Evolutionary conservation across 2,888 invertebrate species (phyloP).

Genomic region (Ethmia dodecea): DNA sequence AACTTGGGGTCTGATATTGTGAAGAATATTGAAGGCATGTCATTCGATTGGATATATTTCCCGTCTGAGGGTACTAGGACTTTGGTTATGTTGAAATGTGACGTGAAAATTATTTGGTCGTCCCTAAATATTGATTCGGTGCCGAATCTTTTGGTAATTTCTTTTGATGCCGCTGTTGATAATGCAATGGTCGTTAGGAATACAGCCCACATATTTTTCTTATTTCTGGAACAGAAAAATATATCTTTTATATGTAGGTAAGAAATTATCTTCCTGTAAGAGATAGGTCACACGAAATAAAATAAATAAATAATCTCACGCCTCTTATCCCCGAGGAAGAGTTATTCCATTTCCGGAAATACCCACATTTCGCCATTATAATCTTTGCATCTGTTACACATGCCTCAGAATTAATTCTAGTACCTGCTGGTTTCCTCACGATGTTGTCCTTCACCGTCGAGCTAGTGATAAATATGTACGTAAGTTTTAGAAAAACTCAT

Average conservation of each 20-base stretch:
- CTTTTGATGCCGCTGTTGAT: neutral
- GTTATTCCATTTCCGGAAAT: too few species aligned
- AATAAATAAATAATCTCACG: too few species aligned
- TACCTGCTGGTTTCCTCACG: too few species aligned
- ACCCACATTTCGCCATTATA: too few species aligned
- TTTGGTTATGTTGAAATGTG: conserved; percentile 44
- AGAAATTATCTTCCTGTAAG: too few species aligned
- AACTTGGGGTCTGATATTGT: conserved; percentile 40
- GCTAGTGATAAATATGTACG: too few species aligned
- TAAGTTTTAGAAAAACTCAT: too few species aligned
- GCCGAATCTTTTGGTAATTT: neutral
- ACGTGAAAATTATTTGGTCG: conserved; percentile 47
- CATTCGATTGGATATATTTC: conserved; percentile 32
- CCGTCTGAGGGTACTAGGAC: conserved; percentile 45
- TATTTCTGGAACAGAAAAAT: neutral
- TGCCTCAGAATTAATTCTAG: too few species aligned
- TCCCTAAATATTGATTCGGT: conserved; percentile 32
- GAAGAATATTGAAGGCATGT: conserved; percentile 53
- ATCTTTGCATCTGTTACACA: too few species aligned
- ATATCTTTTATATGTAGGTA: neutral
- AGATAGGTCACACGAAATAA: too few species aligned
- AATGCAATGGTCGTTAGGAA: neutral
- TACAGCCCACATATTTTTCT: conserved; percentile 1
- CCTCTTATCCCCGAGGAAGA: too few species aligned
- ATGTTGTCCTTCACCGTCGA: too few species aligned